Evolutionary conservation across 1,140 invertebrate species (phyloP).

Genomic region (Drosophila pallidifrons): DNA sequence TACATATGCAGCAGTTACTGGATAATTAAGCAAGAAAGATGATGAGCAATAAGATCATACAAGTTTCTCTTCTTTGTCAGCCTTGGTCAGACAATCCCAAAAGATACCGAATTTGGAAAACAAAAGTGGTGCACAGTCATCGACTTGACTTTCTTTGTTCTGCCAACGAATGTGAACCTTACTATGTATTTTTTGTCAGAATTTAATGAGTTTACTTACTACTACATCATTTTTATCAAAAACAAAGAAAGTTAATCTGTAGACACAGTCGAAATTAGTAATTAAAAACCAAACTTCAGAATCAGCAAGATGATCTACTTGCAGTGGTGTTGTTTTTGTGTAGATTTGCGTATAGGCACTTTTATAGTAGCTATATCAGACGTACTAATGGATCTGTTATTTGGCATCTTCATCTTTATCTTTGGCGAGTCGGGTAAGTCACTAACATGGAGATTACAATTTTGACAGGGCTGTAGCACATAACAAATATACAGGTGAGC

Average conservation of each 20-base stretch:
- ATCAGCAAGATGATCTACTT: constrained; percentile 63
- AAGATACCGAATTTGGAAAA: constrained; percentile 3
- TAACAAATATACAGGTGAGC: constrained; percentile 25
- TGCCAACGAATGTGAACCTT: constrained; percentile 8
- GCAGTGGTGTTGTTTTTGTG: constrained; percentile 55
- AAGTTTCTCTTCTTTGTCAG: constrained; percentile 5
- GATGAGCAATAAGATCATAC: no score
- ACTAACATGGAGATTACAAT: neutral
- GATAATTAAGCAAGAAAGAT: no score
- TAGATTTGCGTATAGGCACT: constrained; percentile 61
- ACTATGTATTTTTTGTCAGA: constrained; percentile 19
- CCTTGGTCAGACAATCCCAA: neutral
- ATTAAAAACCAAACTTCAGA: neutral
- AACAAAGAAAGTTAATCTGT: neutral
- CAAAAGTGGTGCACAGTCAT: constrained; percentile 2
- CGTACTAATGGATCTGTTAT: constrained; percentile 39
- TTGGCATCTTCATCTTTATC: constrained; percentile 26
- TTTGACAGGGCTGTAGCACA: neutral
- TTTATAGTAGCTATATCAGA: constrained; percentile 26
- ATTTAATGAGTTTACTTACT: constrained; percentile 22
- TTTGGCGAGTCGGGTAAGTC: constrained; percentile 60
- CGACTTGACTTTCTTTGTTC: constrained; percentile 15
- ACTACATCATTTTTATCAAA: constrained; percentile 1
- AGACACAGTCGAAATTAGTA: constrained; percentile 18
- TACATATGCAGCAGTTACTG: no score